These are phyloP conservation scores for Ara ararauna DNA, from an alignment of 2,797 vertebrate species.

Conservation along the genomic window DNA sequence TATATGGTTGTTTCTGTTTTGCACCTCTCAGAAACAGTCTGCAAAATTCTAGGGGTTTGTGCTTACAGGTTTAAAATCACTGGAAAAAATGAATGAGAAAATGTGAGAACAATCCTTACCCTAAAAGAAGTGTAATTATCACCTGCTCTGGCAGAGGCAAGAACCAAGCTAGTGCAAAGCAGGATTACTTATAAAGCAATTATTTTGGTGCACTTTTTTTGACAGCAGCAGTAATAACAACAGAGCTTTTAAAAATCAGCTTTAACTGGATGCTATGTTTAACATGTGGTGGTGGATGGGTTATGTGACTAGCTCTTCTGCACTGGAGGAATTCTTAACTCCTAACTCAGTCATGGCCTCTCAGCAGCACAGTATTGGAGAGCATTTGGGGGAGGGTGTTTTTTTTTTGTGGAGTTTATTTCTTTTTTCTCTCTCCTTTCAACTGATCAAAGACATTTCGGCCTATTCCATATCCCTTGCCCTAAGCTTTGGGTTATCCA, in stretches of 20 bases:
- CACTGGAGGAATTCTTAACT: background rate
- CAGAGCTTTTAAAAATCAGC: background rate
- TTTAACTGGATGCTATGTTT: background rate
- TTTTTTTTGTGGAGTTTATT: background rate
- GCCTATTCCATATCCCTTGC: background rate
- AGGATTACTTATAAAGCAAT: background rate
- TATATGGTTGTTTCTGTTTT: background rate
- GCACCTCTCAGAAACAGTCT: background rate
- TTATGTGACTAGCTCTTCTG: background rate
- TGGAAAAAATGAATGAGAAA: background rate
- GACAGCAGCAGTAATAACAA: background rate
- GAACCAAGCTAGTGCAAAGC: background rate
- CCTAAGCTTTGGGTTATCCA: constrained; percentile 17
- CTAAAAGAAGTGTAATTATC: background rate
- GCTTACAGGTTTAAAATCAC: background rate
- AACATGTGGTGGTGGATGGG: background rate
- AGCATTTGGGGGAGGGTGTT: background rate
- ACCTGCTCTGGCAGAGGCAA: background rate
- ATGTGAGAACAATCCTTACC: background rate
- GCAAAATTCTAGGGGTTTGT: background rate
- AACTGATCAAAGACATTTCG: constrained; percentile 11
- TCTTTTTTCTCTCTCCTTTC: background rate
- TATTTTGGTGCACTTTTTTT: background rate
- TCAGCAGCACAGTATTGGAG: background rate
- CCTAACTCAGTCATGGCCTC: background rate